Conservation (phyloP, 2,113 vertebrate genomes). For the Cynocephalus volans region DNA sequence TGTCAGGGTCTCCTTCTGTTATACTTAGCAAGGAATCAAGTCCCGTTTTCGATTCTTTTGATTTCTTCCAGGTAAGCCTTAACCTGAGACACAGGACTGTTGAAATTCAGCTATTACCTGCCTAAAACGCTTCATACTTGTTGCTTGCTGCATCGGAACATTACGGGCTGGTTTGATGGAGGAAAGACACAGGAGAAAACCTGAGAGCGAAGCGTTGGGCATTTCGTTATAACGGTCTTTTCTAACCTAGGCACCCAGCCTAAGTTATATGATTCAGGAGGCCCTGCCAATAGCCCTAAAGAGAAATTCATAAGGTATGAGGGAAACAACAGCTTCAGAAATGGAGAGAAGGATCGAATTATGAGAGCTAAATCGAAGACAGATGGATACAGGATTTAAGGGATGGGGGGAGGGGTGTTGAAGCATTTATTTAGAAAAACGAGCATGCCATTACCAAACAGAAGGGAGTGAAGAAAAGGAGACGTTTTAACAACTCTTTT, state of each 20-base stretch:
- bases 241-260: background rate
- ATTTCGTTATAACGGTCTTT: background rate
- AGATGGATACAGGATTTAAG: background rate
- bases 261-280: background rate
- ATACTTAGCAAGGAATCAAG: background rate
- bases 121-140: background rate
- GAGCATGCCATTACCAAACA: background rate
- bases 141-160: background rate
- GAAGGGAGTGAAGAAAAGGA: background rate
- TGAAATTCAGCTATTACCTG: background rate
- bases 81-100: background rate
- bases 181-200: background rate
- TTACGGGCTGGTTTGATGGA: background rate
- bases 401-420: background rate
- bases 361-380: background rate
- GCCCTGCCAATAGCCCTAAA: background rate
- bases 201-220: rapidly evolving
- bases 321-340: background rate
- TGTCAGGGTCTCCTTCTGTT: background rate
- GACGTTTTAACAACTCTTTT: background rate
- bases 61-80: background rate
- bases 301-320: background rate
- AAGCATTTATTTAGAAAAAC: background rate
- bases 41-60: background rate
- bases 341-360: background rate